Conservation (phyloP, 2,888 invertebrate genomes). For the Monopis laevigella region DNA sequence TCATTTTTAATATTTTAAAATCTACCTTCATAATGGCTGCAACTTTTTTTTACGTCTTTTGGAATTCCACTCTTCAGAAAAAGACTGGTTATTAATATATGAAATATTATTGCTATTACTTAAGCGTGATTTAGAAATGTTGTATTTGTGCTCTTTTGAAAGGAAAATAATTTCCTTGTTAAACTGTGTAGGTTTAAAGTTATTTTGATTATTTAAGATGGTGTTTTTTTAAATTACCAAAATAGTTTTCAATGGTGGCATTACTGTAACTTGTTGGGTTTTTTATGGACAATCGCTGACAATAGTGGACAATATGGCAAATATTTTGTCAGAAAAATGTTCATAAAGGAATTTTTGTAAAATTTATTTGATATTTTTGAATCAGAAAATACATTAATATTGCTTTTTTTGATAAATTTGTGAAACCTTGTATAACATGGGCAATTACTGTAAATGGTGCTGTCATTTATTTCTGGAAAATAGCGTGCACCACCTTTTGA, state of each 20-base stretch:
- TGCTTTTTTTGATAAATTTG: background rate
- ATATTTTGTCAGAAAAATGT: background rate
- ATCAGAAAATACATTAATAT: background rate
- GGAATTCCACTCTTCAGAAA: background rate
- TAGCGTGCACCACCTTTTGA: too few species aligned
- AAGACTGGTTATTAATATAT: background rate
- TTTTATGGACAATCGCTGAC: background rate
- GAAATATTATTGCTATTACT: background rate
- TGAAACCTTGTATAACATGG: background rate
- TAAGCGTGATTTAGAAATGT: background rate
- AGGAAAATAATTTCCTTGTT: background rate
- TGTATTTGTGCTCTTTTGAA: background rate
- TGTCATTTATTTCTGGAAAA: too few species aligned
- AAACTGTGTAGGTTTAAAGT: background rate
- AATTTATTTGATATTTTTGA: background rate
- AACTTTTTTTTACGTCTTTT: background rate
- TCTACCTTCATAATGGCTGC: background rate
- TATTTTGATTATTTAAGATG: background rate
- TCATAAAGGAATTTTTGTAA: background rate
- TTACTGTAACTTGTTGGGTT: background rate
- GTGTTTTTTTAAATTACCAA: background rate
- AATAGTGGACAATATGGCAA: background rate
- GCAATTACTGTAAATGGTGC: too few species aligned
- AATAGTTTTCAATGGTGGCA: background rate
- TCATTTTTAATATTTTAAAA: background rate